Evolutionary conservation across 2,888 invertebrate genomes (phyloP).

Genomic region (Leptopilina drosophilae): DNA sequence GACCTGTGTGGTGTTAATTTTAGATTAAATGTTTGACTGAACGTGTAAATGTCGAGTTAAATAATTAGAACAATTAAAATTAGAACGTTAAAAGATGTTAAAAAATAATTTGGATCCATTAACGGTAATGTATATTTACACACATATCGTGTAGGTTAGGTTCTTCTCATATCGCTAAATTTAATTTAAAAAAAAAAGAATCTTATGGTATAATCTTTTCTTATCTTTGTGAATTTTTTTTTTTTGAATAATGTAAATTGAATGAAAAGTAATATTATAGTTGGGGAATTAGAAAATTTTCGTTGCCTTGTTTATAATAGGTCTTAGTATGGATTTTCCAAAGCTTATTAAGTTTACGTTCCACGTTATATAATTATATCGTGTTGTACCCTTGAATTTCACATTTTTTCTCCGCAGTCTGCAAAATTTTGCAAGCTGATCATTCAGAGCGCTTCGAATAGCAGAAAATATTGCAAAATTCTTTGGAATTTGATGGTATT

Average conservation of each 20-base stretch:
- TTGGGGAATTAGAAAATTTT: background rate
- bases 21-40: slow-evolving; percentile 6
- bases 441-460: slow-evolving; percentile 10
- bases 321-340: slow-evolving; percentile 33
- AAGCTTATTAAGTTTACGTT: slow-evolving; percentile 36
- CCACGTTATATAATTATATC: slow-evolving; percentile 37
- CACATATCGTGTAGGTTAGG: slow-evolving; percentile 18
- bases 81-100: background rate
- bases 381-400: slow-evolving; percentile 21
- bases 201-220: background rate
- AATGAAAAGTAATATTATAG: background rate
- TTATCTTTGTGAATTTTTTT: background rate
- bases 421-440: slow-evolving; percentile 20
- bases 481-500: slow-evolving; percentile 20
- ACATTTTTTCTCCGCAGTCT: slow-evolving; percentile 13
- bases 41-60: background rate
- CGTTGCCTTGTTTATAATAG: background rate
- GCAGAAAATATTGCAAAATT: slow-evolving; percentile 13
- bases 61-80: background rate
- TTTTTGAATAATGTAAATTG: background rate
- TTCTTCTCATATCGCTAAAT: background rate
- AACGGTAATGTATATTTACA: slow-evolving; percentile 22
- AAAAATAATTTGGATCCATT: slow-evolving; percentile 28
- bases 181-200: background rate
- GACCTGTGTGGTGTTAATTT: background rate